These are phyloP conservation scores for Diadema setosum DNA, from an alignment of 35 echinoderm and acorn worm species.

Conservation along the genomic window DNA sequence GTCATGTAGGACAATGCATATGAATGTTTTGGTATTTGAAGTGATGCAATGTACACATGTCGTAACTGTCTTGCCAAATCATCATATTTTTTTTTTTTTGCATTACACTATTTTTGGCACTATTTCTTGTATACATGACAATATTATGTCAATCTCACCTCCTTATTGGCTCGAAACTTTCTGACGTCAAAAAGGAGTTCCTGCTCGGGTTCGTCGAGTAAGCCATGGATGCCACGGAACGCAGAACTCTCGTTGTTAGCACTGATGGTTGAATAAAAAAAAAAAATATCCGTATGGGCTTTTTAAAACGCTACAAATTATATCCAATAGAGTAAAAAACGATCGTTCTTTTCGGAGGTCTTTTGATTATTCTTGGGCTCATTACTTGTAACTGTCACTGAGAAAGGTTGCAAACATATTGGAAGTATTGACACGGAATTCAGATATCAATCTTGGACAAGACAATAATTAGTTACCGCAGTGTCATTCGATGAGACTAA, in stretches of 20 bases:
- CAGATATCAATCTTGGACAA: too few relatives aligned
- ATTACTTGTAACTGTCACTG: too few relatives aligned
- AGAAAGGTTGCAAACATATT: too few relatives aligned
- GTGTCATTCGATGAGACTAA: too few relatives aligned
- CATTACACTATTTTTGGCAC: background rate
- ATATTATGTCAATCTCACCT: slow-evolving; percentile 67
- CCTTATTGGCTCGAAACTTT: slow-evolving; percentile 71
- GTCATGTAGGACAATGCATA: too few relatives aligned
- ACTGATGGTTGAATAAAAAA: background rate
- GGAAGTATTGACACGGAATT: too few relatives aligned
- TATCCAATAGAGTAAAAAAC: background rate
- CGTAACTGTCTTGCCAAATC: background rate
- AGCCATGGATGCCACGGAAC: background rate
- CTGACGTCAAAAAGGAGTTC: slow-evolving; percentile 90
- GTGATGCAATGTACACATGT: too few relatives aligned
- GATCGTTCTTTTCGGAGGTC: too few relatives aligned
- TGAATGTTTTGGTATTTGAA: too few relatives aligned
- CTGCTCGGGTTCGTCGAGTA: slow-evolving; percentile 63
- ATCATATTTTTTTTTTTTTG: background rate
- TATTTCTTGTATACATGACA: too few relatives aligned
- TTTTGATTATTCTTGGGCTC: too few relatives aligned
- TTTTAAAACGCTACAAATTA: background rate
- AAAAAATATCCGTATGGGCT: background rate
- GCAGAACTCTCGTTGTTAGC: background rate
- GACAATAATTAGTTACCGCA: too few relatives aligned